These are phyloP conservation scores for Drosophila testacea DNA, from an alignment of 2,888 invertebrate genomes.

Conservation along the genomic window DNA sequence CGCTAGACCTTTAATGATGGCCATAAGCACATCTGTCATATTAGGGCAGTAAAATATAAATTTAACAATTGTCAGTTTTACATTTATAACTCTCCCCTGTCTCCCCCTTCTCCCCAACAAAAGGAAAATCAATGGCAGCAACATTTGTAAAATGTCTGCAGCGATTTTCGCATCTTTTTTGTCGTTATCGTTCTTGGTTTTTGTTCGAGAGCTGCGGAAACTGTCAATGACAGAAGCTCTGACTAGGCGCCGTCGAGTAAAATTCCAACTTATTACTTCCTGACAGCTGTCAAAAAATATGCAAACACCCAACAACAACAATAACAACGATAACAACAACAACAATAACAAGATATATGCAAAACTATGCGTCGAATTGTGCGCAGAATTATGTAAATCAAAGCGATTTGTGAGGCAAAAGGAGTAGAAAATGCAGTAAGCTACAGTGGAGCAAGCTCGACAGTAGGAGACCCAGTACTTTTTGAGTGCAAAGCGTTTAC, in stretches of 20 bases:
- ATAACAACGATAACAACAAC: conserved; percentile 32
- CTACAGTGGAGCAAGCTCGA: no score
- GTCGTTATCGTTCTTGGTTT: conserved; percentile 1
- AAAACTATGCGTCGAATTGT: conserved; percentile 76
- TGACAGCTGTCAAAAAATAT: conserved; percentile 84
- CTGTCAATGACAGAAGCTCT: conserved; percentile 70
- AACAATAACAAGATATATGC: conserved; percentile 42
- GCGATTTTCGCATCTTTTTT: conserved; percentile 47
- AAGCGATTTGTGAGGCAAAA: conserved; percentile 75
- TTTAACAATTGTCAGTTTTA: conserved; percentile 48
- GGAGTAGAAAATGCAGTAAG: no score
- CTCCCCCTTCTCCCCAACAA: not conserved
- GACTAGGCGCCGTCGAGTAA: conserved; percentile 70
- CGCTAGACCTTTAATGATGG: conserved; percentile 61
- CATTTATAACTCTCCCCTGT: conserved; percentile 14
- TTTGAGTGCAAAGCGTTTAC: no score
- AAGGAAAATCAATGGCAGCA: conserved; percentile 21
- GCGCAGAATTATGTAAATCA: conserved; percentile 80
- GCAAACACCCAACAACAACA: conserved; percentile 72
- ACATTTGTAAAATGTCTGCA: conserved; percentile 74
- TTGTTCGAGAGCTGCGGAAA: conserved; percentile 52
- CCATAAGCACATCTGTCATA: conserved; percentile 69
- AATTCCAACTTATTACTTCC: conserved; percentile 82
- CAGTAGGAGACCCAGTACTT: no score
- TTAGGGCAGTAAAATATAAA: conserved; percentile 35